These are phyloP conservation scores for Drosophila murphyi DNA, from an alignment of 1,140 invertebrate genomes.

Conservation along the genomic window DNA sequence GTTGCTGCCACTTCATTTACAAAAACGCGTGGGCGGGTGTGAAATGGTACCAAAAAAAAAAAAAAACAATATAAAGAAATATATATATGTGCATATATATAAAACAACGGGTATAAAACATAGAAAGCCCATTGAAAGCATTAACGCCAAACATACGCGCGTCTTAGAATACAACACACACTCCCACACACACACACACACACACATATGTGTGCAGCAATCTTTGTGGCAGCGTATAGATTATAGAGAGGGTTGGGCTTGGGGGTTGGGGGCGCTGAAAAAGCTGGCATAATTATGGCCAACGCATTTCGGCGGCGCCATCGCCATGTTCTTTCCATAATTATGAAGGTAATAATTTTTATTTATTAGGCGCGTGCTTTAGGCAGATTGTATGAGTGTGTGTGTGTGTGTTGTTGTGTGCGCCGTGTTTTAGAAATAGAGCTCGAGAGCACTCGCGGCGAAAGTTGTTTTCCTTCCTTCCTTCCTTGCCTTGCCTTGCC, in stretches of 20 bases:
- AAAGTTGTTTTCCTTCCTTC: conserved; percentile 45
- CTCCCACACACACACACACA: conserved; percentile 20
- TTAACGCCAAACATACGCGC: conserved; percentile 75
- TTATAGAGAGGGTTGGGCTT: conserved; percentile 16
- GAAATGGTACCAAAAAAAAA: conserved; percentile 31
- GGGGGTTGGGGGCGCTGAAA: conserved; percentile 43
- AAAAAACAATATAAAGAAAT: conserved; percentile 1
- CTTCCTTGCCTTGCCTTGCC: not conserved
- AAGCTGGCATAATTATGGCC: conserved; percentile 78
- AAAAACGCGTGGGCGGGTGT: conserved; percentile 36
- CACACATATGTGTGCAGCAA: conserved; percentile 39
- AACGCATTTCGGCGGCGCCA: conserved; percentile 68
- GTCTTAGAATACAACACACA: conserved; percentile 63
- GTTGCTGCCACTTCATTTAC: conserved; percentile 67
- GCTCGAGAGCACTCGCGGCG: conserved; percentile 34
- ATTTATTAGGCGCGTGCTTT: conserved; percentile 82
- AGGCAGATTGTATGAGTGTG: conserved; percentile 47
- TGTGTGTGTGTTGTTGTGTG: conserved; percentile 14
- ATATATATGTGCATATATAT: conserved; percentile 1
- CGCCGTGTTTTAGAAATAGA: conserved; percentile 45
- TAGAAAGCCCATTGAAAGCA: conserved; percentile 82
- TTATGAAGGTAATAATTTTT: conserved; percentile 83
- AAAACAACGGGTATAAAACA: conserved; percentile 71
- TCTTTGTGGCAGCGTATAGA: conserved; percentile 56
- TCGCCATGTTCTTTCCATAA: conserved; percentile 77